These are phyloP conservation scores for Aulostomus chinensis DNA, from an alignment of 2,797 vertebrate genomes.

Conservation along the genomic window DNA sequence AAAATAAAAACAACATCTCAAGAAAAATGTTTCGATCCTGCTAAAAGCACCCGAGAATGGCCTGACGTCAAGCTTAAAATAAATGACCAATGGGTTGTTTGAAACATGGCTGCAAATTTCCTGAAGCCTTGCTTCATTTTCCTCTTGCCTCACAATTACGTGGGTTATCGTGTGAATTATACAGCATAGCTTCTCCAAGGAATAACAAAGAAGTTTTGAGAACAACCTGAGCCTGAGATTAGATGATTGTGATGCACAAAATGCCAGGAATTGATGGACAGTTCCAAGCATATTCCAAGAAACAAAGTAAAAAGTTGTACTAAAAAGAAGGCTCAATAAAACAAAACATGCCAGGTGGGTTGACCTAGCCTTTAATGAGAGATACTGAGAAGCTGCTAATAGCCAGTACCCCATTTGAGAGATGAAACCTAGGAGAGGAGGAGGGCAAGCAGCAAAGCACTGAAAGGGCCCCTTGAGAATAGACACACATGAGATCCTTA, in stretches of 20 bases:
- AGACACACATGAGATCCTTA: constrained; percentile 73
- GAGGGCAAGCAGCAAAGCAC: constrained; percentile 67
- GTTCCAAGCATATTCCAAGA: constrained; percentile 35
- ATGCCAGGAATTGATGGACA: constrained; percentile 18
- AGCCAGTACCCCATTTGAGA: constrained; percentile 68
- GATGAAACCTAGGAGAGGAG: constrained; percentile 60
- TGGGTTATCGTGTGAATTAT: too few relatives aligned
- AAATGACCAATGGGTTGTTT: too few relatives aligned
- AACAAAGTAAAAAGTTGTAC: constrained; percentile 49
- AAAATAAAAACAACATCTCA: too few relatives aligned
- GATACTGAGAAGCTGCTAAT: constrained; percentile 71
- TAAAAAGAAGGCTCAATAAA: constrained; percentile 56
- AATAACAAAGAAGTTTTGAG: too few relatives aligned
- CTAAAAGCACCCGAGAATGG: too few relatives aligned
- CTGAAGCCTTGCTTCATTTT: too few relatives aligned
- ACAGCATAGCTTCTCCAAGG: too few relatives aligned
- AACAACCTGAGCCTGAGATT: too few relatives aligned
- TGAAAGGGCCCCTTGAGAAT: constrained; percentile 66
- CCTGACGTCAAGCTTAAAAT: too few relatives aligned
- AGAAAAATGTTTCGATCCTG: too few relatives aligned
- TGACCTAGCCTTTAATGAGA: constrained; percentile 74
- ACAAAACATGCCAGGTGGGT: constrained; percentile 59
- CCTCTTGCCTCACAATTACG: too few relatives aligned
- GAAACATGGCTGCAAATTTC: too few relatives aligned
- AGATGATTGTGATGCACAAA: constrained; percentile 14